Evolutionary conservation across 2,113 vertebrate species (phyloP).

Genomic region (Vireo altiloquus): DNA sequence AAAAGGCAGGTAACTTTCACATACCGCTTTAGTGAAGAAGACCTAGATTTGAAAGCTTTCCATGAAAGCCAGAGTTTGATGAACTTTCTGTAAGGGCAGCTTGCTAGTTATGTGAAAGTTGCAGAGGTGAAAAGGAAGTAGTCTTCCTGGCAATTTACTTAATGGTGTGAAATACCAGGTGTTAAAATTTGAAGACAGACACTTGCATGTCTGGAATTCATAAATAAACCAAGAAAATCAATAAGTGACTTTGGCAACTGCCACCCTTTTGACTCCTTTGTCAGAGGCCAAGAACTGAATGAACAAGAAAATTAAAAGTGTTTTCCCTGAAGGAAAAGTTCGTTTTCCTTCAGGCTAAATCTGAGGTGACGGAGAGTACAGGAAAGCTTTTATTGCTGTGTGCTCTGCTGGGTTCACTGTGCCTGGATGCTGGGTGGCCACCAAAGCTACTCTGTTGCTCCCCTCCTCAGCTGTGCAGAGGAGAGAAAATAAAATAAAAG

Average conservation of each 20-base stretch:
- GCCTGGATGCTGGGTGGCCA: neutral
- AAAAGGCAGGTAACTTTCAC: neutral
- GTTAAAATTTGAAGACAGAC: conserved; percentile 33
- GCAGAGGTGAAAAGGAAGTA: neutral
- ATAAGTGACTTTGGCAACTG: conserved; percentile 27
- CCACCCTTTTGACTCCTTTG: conserved; percentile 36
- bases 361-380: neutral
- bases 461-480: neutral
- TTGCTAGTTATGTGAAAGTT: neutral
- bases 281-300: conserved; percentile 25
- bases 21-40: neutral
- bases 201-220: conserved; percentile 16
- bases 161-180: conserved; percentile 37
- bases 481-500: neutral
- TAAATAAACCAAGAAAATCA: conserved; percentile 61
- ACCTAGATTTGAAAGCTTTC: neutral
- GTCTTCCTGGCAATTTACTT: conserved; percentile 19
- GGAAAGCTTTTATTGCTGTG: neutral
- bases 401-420: neutral
- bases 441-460: neutral
- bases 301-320: conserved; percentile 44
- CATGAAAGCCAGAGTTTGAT: neutral
- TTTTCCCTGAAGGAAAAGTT: conserved; percentile 7
- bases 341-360: neutral
- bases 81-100: neutral